These are phyloP conservation scores for Leontopithecus rosalia DNA, from an alignment of 2,797 vertebrate genomes.

Conservation along the genomic window DNA sequence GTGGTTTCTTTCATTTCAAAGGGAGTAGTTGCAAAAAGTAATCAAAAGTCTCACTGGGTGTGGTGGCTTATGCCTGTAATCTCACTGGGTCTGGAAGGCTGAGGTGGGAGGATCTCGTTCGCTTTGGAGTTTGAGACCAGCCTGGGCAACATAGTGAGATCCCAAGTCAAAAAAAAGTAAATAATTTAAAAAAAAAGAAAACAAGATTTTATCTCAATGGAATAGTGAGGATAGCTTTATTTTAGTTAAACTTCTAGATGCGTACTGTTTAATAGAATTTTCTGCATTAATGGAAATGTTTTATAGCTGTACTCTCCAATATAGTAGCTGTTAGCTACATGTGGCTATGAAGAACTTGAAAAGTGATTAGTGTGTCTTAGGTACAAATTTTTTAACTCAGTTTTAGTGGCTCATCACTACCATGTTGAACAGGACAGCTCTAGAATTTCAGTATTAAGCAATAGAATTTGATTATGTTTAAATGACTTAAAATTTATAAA, in stretches of 20 bases:
- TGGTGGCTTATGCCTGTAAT: background rate
- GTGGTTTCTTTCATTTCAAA: background rate
- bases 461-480: conserved; percentile 38
- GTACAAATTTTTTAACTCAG: background rate
- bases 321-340: background rate
- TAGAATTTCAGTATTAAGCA: background rate
- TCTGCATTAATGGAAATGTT: conserved; percentile 15
- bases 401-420: conserved; percentile 4
- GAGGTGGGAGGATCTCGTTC: background rate
- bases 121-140: background rate
- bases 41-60: background rate
- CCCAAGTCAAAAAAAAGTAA: background rate
- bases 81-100: background rate
- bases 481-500: background rate
- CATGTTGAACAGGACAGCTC: background rate
- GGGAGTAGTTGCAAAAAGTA: background rate
- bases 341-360: conserved; percentile 26
- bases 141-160: background rate
- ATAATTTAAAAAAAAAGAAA: background rate
- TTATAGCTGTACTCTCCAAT: background rate
- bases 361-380: background rate
- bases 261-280: conserved; percentile 4
- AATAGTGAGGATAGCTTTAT: conserved; percentile 23
- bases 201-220: background rate
- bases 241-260: conserved; percentile 37